Percentiles rank a stretch among this genome's conserved stretches.
phyloP scores from a whole-genome alignment of 2,113 vertebrate species.

The Dicaeum eximium region DNA sequence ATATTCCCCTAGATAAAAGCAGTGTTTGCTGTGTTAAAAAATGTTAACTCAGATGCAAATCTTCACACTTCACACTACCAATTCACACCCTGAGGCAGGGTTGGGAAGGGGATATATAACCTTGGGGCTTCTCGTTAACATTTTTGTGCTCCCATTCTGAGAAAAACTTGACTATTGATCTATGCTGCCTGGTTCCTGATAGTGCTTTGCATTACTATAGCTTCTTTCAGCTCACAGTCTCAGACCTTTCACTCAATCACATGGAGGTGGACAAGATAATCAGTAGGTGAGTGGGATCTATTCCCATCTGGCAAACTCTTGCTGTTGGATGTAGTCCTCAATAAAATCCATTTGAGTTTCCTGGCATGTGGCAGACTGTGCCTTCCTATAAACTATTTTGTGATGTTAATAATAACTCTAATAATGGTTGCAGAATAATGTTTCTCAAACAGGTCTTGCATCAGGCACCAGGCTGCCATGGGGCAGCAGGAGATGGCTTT shows the following conservation, averaged over 20 bases:
- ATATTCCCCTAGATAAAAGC: background rate
- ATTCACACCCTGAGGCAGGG: background rate
- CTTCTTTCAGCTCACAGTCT: background rate
- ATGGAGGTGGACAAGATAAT: background rate
- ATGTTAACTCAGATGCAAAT: background rate
- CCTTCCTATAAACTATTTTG: background rate
- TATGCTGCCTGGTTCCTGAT: background rate
- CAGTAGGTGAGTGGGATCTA: background rate
- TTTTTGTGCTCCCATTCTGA: background rate
- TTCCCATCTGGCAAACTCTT: background rate
- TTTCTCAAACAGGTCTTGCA: background rate
- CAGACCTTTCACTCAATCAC: background rate
- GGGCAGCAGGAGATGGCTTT: background rate
- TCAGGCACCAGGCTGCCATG: background rate
- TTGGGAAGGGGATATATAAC: background rate
- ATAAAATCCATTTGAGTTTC: background rate
- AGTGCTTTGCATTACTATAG: background rate
- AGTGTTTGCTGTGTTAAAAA: background rate
- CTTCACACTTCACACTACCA: background rate
- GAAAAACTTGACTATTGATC: background rate
- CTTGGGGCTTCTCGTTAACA: background rate
- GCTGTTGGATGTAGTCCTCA: background rate
- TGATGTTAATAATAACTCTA: background rate
- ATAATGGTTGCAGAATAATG: background rate
- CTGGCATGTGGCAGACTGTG: background rate